Evolutionary conservation across 2,888 invertebrate genomes (phyloP), one percentile per base, ranked within the genome.

Genomic region (Cylloceria caligata): DNA sequence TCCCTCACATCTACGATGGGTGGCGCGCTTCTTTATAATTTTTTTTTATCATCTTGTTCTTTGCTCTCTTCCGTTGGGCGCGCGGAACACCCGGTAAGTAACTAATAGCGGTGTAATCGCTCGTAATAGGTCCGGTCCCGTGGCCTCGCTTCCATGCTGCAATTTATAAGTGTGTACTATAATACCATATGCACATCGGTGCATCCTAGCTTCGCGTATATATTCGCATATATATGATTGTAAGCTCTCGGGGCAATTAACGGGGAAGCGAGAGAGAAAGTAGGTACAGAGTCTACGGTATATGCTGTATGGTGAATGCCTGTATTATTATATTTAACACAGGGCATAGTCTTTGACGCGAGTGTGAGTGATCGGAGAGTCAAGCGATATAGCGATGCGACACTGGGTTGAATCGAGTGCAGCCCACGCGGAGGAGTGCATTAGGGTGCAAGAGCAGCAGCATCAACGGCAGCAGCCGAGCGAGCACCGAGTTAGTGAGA

Each of bases 101-200:
- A 90, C 90, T 90, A 90, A 90, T 90, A 90, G 90, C 90, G 88
- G 88, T 89, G 90, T 90, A 90, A 90, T 90, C 88, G 90, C 87
- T 89, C 85, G 89, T 90, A 90, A 90, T 89, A 88, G 90, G 88
- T 89, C 89, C 88, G 87, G 89, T 89, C 88, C 86, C 83, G 85
- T 83, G 86, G 88, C 88, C 86, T 84, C 86, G 86, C 82, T 76
- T 77, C 80, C 74, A 82, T 68, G 52, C 64, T 45, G 69, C 76
- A 79, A 47, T 74, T 73, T 71, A 72, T 67, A 65, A 69, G 55
- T 62, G 64, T 67, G 55, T 60, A 80, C 64, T 52, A 24, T 24
- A 55, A 24, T 52, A 64, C 68, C 6, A 57, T 57, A 55, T 62
- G 19, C 49, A 67, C 67, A 30, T 47, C 19, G 5, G 67, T 21